Percentiles rank a stretch among this genome's conserved stretches.
phyloP scores from a whole-genome alignment of 2,888 invertebrate species.

The Yponomeuta sedellus region DNA sequence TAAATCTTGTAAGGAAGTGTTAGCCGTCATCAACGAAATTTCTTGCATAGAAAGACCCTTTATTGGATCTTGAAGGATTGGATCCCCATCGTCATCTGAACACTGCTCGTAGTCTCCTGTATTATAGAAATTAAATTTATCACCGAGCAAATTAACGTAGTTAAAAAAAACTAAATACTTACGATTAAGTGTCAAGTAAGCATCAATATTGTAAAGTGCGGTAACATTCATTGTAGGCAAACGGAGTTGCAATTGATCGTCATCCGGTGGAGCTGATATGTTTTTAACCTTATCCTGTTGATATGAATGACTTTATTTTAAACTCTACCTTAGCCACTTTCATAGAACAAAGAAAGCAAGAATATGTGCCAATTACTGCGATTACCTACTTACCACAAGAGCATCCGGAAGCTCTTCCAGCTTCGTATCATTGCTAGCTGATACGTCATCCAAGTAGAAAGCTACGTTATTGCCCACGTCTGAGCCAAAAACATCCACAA shows the following conservation, averaged over 20 bases:
- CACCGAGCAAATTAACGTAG: too few species aligned
- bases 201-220: slow-evolving; percentile 24
- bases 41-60: slow-evolving; percentile 25
- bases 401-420: background rate
- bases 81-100: slow-evolving; percentile 52
- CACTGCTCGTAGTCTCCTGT: slow-evolving; percentile 61
- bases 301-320: background rate
- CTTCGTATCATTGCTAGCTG: background rate
- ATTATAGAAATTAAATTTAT: slow-evolving; percentile 14
- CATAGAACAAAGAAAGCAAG: too few species aligned
- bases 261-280: background rate
- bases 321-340: background rate
- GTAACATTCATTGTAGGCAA: background rate
- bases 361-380: too few species aligned
- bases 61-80: slow-evolving; percentile 51
- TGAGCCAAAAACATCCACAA: slow-evolving; percentile 37
- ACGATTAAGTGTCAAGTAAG: slow-evolving; percentile 29
- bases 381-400: background rate
- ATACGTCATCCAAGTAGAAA: slow-evolving; percentile 35
- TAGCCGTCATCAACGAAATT: background rate
- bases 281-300: slow-evolving; percentile 15
- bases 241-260: background rate
- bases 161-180: slow-evolving; percentile 5
- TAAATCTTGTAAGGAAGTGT: background rate
- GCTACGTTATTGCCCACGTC: slow-evolving; percentile 35